Evolutionary conservation across 2,113 vertebrate species (phyloP), one percentile per base, ranked within the genome.

Genomic region (Nanorana parkeri): DNA sequence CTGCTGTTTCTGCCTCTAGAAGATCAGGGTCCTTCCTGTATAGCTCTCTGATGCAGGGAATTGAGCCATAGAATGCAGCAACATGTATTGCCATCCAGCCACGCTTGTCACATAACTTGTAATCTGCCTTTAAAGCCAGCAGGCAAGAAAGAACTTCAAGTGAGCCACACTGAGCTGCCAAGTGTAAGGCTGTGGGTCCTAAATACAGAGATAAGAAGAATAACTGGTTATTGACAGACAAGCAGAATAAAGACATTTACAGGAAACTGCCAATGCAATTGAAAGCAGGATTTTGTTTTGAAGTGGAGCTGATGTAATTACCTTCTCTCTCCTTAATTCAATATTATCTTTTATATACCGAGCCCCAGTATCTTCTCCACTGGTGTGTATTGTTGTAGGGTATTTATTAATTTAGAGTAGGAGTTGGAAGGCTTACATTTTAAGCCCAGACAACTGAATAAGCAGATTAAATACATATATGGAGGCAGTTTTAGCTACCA

Each of bases 31-130:
- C 90, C 80, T 90, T 93, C 52, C 93, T 89, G 67, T 77, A 92
- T 55, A 95, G 91, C 7, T 81, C 87, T 15, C 85, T 89, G 75
- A 94, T 68, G 41, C 93, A 92, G 61, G 91, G 79, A 63, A 93
- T 87, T 26, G 93, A 90, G 64, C 93, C 91, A 36, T 91, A 94
- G 86, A 91, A 94, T 23, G 94, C 91, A 0, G 93, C 92, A 75
- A 90, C 93, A 80, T 95, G 94, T 32, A 94, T 90, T 0, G 93
- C 87, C 87, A 92, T 87, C 93, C 94, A 95, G 67, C 93, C 93
- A 80, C 90, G 89, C 52, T 86, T 84, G 77, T 94, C 92, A 23
- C 84, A 69, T 16, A 90, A 80, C 0, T 3, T 87, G 63, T 88
- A 89, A 78, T 94, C 90, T 7, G 89, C 92, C 73, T 88, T 90